These are phyloP conservation scores for Anodontia alba DNA, from an alignment of 2,888 invertebrate species.

Conservation along the genomic window DNA sequence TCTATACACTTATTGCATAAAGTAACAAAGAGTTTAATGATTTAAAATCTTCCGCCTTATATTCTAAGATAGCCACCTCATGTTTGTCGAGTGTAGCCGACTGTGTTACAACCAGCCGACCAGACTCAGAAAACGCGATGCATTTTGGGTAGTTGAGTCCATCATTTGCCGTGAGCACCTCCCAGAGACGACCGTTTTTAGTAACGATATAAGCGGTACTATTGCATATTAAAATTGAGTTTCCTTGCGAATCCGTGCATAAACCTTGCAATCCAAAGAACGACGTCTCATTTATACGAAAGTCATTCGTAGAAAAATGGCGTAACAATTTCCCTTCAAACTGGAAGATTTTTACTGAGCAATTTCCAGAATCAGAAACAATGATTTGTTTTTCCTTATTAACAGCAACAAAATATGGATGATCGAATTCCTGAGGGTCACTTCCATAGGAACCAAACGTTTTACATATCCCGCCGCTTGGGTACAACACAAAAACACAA, in stretches of 20 bases:
- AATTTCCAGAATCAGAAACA: conserved; percentile 82
- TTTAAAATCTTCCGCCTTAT: conserved; percentile 79
- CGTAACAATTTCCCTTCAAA: conserved; percentile 78
- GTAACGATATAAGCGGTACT: conserved; percentile 79
- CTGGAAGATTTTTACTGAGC: conserved; percentile 81
- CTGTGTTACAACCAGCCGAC: conserved; percentile 77
- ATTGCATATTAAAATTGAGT: conserved; percentile 80
- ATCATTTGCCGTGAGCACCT: conserved; percentile 77
- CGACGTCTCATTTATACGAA: conserved; percentile 78
- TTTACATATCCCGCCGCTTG: conserved; percentile 73
- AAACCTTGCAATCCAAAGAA: conserved; percentile 77
- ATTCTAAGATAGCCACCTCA: conserved; percentile 77
- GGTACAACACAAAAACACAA: conserved; percentile 75
- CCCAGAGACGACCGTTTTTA: conserved; percentile 82
- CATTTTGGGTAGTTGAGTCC: conserved; percentile 79
- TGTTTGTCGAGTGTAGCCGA: conserved; percentile 72
- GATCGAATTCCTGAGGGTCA: conserved; percentile 75
- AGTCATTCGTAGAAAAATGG: conserved; percentile 74
- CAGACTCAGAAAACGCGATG: conserved; percentile 74
- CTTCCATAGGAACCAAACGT: conserved; percentile 80
- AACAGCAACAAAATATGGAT: conserved; percentile 81
- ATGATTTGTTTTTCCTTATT: conserved; percentile 79
- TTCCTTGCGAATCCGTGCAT: conserved; percentile 79
- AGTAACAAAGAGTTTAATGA: conserved; percentile 78
- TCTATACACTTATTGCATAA: conserved; percentile 80